Base-by-base conservation (phyloP, 2,797 vertebrate species). In the Acridotheres tristis region DNA sequence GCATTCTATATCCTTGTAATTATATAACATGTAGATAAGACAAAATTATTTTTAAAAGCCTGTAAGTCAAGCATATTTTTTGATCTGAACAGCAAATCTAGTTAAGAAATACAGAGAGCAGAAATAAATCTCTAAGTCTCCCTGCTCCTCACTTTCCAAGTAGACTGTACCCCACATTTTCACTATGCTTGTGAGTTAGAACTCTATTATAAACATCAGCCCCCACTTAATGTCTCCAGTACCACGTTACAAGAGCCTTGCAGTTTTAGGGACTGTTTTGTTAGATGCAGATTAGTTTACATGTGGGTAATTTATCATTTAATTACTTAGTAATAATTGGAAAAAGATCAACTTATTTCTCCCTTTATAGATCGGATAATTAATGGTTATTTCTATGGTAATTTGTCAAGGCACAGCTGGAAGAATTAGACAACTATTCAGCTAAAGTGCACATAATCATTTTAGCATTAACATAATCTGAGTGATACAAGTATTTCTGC, bases 361-460 rank as follows among this genome's bases (percentile, higher is more conserved):
- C 45, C 63, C 67, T 90, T 91, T 96, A 93, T 90, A 92, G 92
- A 95, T 95, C 77, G 94, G 94, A 88, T 90, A 96, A 95, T 94
- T 93, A 93, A 92, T 95, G 66, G 96, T 89, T 96, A 89, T 89
- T 95, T 92, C 90, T 94, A 34, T 50, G 80, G 80, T 74, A 96
- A 93, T 95, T 96, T 85, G 57, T 93, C 84, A 92, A 79, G 90
- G 78, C 90, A 91, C 82, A 96, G 93, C 79, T 92, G 88, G 91
- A 95, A 93, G 76, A 90, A 92, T 93, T 84, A 93, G 86, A 90
- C 82, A 91, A 83, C 87, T 88, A 91, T 92, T 92, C 88, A 95
- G 75, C 65, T 88, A 43, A 93, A 96, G 88, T 90, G 85, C 89
- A 95, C 58, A 66, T 81, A 85, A 96, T 92, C 66, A 90, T 86